Percentiles rank a stretch among this genome's conserved stretches.
phyloP scores from a whole-genome alignment of 2,113 vertebrate species.

The Aramus guarauna region DNA sequence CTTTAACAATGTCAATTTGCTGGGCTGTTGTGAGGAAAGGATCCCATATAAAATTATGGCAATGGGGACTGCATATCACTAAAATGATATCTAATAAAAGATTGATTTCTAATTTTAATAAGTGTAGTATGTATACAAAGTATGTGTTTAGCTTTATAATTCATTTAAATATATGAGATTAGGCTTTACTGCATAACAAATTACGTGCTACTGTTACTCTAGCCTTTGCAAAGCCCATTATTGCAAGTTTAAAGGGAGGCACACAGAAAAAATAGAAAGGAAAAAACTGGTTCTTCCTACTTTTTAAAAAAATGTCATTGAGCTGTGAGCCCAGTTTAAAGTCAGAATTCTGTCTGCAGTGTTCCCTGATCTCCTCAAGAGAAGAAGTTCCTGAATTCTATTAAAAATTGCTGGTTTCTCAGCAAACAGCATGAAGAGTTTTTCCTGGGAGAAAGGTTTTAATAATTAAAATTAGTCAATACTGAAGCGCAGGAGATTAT shows the following conservation, averaged over 20 bases:
- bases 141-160: neutral
- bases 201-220: neutral
- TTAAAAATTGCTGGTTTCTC: constrained; percentile 66
- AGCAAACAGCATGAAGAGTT: constrained; percentile 48
- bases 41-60: neutral
- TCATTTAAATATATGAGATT: neutral
- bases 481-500: constrained; percentile 51
- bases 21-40: neutral
- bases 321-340: neutral
- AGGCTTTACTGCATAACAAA: neutral
- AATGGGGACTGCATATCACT: neutral
- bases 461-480: constrained; percentile 78
- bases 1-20: neutral
- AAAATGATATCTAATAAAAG: neutral
- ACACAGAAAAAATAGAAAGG: neutral
- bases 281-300: neutral
- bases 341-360: constrained; percentile 36
- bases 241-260: neutral
- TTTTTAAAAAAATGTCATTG: neutral
- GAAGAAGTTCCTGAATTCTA: constrained; percentile 61
- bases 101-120: neutral
- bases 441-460: constrained; percentile 70
- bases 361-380: constrained; percentile 46
- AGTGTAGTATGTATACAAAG: neutral
- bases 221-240: neutral